Evolutionary conservation across 2,797 vertebrate genomes (phyloP).

Genomic region (Falco novaeseelandiae): DNA sequence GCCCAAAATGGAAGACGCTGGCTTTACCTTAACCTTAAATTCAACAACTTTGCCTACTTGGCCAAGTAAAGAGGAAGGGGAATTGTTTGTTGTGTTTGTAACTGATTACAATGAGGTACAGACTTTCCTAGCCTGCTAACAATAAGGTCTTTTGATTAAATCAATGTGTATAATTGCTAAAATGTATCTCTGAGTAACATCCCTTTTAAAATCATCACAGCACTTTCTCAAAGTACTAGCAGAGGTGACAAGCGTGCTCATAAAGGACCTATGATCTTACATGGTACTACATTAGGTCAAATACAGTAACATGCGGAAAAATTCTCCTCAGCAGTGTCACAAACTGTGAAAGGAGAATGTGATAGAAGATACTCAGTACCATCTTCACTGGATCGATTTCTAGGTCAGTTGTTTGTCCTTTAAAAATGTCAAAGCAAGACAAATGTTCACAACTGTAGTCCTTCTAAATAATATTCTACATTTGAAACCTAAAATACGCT

Average conservation of each 20-base stretch:
- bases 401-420: constrained; percentile 65
- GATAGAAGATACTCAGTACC: constrained; percentile 18
- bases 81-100: background rate
- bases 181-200: background rate
- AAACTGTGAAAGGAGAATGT: constrained; percentile 39
- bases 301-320: background rate
- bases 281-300: constrained; percentile 61
- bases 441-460: constrained; percentile 1
- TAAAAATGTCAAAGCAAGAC: constrained; percentile 44
- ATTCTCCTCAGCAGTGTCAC: background rate
- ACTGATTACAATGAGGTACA: background rate
- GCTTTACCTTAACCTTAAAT: background rate
- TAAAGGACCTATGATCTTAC: constrained; percentile 44
- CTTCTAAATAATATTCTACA: background rate
- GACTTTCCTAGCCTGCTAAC: background rate
- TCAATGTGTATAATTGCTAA: background rate
- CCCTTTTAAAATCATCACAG: constrained; percentile 8
- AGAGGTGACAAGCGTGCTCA: constrained; percentile 48
- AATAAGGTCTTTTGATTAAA: background rate
- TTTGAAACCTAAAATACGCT: background rate
- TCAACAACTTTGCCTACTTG: background rate
- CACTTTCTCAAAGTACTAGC: background rate
- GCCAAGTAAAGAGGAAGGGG: background rate
- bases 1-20: background rate
- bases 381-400: constrained; percentile 20